Percentiles rank a stretch among this genome's conserved stretches.
These are phyloP conservation scores for Nomada ferruginata DNA, from an alignment of 2,888 invertebrate genomes.

Conservation along the genomic window DNA sequence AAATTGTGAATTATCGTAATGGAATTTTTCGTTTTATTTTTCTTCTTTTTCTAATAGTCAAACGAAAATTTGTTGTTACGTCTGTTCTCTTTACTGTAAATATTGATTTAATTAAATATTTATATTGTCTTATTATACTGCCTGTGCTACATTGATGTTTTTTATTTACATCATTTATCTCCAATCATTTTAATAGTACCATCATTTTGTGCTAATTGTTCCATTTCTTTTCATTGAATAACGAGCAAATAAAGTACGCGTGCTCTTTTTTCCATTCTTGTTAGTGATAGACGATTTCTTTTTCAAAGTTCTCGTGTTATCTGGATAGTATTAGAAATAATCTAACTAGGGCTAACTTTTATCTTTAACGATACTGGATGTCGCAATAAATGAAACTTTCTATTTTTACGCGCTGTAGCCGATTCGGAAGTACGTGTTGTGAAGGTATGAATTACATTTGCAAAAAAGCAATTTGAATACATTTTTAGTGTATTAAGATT, in stretches of 20 bases:
- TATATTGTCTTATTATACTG: not conserved
- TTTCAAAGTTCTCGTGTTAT: conserved; percentile 8
- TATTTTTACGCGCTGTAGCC: conserved; percentile 2
- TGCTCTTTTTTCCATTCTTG: not conserved
- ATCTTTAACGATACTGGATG: not conserved
- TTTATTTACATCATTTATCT: conserved; percentile 4
- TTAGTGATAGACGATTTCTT: not conserved
- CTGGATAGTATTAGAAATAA: not conserved
- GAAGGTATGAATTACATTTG: not conserved
- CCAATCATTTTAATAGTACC: not conserved
- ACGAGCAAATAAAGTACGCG: not conserved
- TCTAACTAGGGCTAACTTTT: not conserved
- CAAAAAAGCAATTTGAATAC: not conserved
- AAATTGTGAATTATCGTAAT: conserved; percentile 2
- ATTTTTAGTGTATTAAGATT: too few relatives aligned
- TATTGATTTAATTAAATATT: conserved; percentile 19
- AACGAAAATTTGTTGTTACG: not conserved
- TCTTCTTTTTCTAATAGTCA: not conserved
- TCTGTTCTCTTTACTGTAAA: not conserved
- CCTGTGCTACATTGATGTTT: not conserved
- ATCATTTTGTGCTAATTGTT: not conserved
- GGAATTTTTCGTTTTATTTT: too few relatives aligned
- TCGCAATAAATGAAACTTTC: conserved; percentile 10
- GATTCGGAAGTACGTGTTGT: not conserved
- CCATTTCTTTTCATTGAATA: not conserved